phyloP scores from a whole-genome alignment of 2,113 vertebrate species.

The Notothenia rossii region DNA sequence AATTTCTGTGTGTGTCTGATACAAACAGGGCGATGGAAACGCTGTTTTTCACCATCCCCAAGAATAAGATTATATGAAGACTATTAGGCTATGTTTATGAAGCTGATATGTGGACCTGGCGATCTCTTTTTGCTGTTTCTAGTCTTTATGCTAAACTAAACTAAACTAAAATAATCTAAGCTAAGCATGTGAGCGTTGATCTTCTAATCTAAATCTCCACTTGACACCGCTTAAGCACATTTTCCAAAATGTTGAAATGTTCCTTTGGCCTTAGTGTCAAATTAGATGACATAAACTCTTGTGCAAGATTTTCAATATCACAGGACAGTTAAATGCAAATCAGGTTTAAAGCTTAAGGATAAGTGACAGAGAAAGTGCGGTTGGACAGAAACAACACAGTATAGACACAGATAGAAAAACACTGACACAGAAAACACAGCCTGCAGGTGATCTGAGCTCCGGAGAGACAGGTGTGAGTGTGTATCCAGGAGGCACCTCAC shows the following conservation, averaged over 20 bases:
- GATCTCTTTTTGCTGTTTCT: too few relatives aligned
- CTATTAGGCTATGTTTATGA: too few relatives aligned
- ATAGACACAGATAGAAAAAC: not conserved
- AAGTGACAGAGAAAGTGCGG: conserved; percentile 6
- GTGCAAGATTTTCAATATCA: not conserved
- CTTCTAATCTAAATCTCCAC: not conserved
- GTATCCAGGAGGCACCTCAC: conserved; percentile 52
- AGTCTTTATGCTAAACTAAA: too few relatives aligned
- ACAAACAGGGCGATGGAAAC: too few relatives aligned
- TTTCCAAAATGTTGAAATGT: not conserved
- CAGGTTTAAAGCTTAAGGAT: not conserved
- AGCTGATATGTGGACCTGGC: too few relatives aligned
- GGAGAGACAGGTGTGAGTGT: conserved; percentile 77
- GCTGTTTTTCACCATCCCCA: too few relatives aligned
- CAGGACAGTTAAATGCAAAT: not conserved
- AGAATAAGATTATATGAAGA: too few relatives aligned
- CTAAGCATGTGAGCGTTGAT: not conserved
- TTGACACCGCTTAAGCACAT: not conserved
- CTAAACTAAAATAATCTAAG: too few relatives aligned
- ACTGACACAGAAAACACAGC: conserved; percentile 29
- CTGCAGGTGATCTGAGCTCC: conserved; percentile 41
- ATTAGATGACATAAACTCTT: not conserved
- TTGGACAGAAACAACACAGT: conserved; percentile 6
- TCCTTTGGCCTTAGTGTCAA: not conserved
- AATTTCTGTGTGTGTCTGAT: too few relatives aligned